Evolutionary conservation across 2,113 vertebrate genomes (phyloP), one percentile per base, ranked within the genome.

Genomic region (Nothobranchius kuhntae): DNA sequence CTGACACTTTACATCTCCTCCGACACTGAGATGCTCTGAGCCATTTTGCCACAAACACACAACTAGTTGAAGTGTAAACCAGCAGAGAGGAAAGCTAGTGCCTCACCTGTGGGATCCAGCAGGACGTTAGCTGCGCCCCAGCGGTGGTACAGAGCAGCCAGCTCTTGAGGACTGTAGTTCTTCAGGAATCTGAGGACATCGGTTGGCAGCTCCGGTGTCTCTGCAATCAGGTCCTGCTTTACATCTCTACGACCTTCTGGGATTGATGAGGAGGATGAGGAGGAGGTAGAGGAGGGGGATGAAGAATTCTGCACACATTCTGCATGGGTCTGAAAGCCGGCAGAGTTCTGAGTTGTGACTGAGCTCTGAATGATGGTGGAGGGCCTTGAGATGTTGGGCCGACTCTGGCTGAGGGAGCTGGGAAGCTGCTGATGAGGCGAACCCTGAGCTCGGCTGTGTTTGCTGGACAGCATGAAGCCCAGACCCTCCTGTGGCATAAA

Each of bases 161-260:
- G 89, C 78, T 98, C 96, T 81, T 96, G 94, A 81, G 96, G 93
- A 92, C 94, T 95, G 93, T 95, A 96, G 11, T 95, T 95, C 89
- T 96, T 96, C 50, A 97, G 94, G 82, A 95, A 93, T 86, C 87
- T 90, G 66, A 97, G 92, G 86, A 96, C 78, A 68, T 96, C 95
- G 68, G 92, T 64, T 58, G 82, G 91, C 73, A 93, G 94, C 78
- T 95, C 94, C 0, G 86, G 92, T 2, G 86, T 86, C 8, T 95
- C 95, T 0, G 91, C 68, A 3, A 72, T 78, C 0, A 83, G 67
- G 75, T 96, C 95, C 77, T 92, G 91, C 75, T 94, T 95, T 77
- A 78, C 61, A 52, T 93, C 79, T 72, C 71, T 78, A 2, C 38
- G 75, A 53, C 40, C 21, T 9, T 87, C 86, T 50, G 75, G 71